Percentiles rank a stretch among this genome's conserved stretches.
phyloP scores from a whole-genome alignment of 2,113 vertebrate genomes.

The Pandion haliaetus region DNA sequence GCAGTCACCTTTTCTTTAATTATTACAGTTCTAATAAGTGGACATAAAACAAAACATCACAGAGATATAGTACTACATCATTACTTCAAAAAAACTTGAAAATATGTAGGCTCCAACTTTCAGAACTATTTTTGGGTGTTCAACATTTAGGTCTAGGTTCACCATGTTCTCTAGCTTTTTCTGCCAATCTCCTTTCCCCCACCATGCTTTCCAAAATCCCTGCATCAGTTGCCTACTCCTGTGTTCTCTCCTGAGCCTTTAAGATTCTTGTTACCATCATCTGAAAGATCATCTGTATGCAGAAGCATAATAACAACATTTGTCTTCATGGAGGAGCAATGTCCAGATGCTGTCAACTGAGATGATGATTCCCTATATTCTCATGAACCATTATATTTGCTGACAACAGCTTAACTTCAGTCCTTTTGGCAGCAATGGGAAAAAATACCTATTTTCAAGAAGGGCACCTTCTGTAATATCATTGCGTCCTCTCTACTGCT shows the following conservation, averaged over 20 bases:
- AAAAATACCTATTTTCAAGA: background rate
- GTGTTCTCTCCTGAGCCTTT: background rate
- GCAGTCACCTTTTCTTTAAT: background rate
- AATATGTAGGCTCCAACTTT: background rate
- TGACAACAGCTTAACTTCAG: background rate
- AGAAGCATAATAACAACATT: background rate
- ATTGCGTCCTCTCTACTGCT: background rate
- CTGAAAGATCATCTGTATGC: background rate
- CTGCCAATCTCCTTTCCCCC: background rate
- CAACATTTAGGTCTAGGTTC: background rate
- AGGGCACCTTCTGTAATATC: background rate
- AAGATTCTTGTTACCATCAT: background rate
- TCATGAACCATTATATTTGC: background rate
- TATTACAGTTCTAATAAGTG: rapidly evolving
- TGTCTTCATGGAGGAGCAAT: background rate
- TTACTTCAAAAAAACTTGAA: background rate
- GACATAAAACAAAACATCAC: background rate
- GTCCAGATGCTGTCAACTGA: background rate
- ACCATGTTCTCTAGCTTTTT: background rate
- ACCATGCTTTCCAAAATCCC: background rate
- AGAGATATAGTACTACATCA: background rate
- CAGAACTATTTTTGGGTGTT: background rate
- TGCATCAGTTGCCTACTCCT: background rate
- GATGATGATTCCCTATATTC: background rate
- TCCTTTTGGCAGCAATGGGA: background rate